Evolutionary conservation across 1,140 invertebrate species (phyloP).

Genomic region (Muscidifurax raptorellus): DNA sequence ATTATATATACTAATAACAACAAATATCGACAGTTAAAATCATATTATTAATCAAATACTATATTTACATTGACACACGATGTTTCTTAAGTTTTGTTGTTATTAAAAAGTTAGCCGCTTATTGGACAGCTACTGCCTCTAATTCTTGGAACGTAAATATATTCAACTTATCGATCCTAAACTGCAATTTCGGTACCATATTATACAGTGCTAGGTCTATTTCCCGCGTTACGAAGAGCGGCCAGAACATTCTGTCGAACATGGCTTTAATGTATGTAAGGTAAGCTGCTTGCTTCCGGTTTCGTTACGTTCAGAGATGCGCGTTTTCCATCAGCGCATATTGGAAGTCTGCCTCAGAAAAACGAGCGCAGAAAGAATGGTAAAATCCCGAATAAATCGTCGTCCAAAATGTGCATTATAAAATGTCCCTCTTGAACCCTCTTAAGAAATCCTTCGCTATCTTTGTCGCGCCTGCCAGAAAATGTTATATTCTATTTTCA

Average conservation of each 20-base stretch:
- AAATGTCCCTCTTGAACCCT: background rate
- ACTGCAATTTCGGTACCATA: background rate
- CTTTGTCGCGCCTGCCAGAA: background rate
- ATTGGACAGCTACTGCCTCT: background rate
- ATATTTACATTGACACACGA: no score
- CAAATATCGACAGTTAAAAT: no score
- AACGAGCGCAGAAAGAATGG: background rate
- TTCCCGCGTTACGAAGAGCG: background rate
- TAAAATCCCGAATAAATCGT: background rate
- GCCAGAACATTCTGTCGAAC: background rate
- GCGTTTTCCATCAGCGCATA: no score
- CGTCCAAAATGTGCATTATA: background rate
- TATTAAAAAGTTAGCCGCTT: no score
- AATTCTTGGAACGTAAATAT: background rate
- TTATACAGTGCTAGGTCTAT: background rate
- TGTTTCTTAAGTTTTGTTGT: no score
- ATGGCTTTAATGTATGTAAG: background rate
- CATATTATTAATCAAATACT: no score
- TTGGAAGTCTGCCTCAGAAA: no score
- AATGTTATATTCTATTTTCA: background rate
- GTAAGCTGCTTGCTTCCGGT: background rate
- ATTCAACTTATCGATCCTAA: background rate
- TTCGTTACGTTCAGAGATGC: no score
- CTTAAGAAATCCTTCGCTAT: background rate
- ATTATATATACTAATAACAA: no score